These are phyloP conservation scores for Nyctibius bracteatus DNA, from an alignment of 2,113 vertebrate species.

Conservation along the genomic window DNA sequence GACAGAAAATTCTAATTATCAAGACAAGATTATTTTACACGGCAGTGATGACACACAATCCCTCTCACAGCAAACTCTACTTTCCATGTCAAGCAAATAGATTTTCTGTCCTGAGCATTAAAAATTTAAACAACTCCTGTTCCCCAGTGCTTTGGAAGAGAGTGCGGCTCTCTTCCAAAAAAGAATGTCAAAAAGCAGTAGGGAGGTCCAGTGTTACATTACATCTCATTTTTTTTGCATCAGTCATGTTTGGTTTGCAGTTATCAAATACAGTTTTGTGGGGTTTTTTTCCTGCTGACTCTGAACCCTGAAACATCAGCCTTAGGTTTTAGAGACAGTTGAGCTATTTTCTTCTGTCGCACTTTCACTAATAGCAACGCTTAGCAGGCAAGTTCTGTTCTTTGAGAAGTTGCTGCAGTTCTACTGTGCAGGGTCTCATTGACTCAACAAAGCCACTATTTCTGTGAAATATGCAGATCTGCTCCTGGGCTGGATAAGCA, in stretches of 20 bases:
- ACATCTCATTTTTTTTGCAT: background rate
- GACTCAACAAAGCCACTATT: background rate
- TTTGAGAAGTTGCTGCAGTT: background rate
- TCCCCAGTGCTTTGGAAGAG: too few species aligned
- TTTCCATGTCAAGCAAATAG: slow-evolving; percentile 14
- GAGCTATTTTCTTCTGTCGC: background rate
- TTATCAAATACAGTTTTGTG: background rate
- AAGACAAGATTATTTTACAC: background rate
- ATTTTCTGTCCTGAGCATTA: background rate
- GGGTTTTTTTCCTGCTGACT: background rate
- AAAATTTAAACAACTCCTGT: background rate
- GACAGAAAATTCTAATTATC: background rate
- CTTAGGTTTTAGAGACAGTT: background rate
- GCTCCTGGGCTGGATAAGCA: background rate
- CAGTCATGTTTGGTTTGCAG: background rate
- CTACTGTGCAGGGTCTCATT: background rate
- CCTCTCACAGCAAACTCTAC: background rate
- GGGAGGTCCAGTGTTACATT: background rate
- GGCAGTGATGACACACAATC: background rate
- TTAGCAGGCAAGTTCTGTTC: background rate
- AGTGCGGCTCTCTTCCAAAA: background rate
- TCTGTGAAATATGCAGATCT: background rate
- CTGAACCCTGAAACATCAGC: background rate
- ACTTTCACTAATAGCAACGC: background rate
- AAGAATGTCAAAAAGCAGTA: background rate